A percentile compares a stretch with the other conserved stretches of the same genome.
phyloP scores from a whole-genome alignment of 2,888 invertebrate species.

The Podotricha telesiphe region DNA sequence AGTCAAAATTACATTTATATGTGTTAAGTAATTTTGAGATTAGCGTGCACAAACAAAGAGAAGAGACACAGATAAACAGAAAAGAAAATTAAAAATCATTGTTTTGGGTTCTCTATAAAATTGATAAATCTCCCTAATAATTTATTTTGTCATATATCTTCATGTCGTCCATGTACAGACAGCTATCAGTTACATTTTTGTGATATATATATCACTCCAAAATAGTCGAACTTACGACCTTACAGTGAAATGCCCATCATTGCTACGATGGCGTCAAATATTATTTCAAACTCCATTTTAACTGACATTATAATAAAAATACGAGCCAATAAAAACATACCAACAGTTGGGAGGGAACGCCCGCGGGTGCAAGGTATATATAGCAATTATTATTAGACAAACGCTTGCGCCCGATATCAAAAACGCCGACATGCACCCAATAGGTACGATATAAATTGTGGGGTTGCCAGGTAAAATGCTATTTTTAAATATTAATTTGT shows the following conservation, averaged over 20 bases:
- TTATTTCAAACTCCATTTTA: slow-evolving; percentile 13
- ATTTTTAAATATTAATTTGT: too few relatives aligned
- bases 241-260: not conserved
- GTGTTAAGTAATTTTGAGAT: too few relatives aligned
- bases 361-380: slow-evolving; percentile 74
- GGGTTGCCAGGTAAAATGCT: not conserved
- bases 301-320: slow-evolving; percentile 58
- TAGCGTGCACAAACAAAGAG: too few relatives aligned
- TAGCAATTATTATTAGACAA: slow-evolving; percentile 81
- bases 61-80: too few relatives aligned
- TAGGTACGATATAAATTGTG: not conserved
- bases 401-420: slow-evolving; percentile 71
- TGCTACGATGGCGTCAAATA: slow-evolving; percentile 45
- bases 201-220: too few relatives aligned
- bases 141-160: too few relatives aligned
- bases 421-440: slow-evolving; percentile 68
- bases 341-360: slow-evolving; percentile 50
- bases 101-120: too few relatives aligned
- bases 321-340: slow-evolving; percentile 47
- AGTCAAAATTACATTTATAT: too few relatives aligned
- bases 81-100: too few relatives aligned
- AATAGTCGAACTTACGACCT: not conserved
- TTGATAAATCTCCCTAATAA: too few relatives aligned
- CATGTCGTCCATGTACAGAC: too few relatives aligned
- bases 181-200: too few relatives aligned